Conservation (phyloP, 2,888 invertebrate species). For the Microchrysa polita region DNA sequence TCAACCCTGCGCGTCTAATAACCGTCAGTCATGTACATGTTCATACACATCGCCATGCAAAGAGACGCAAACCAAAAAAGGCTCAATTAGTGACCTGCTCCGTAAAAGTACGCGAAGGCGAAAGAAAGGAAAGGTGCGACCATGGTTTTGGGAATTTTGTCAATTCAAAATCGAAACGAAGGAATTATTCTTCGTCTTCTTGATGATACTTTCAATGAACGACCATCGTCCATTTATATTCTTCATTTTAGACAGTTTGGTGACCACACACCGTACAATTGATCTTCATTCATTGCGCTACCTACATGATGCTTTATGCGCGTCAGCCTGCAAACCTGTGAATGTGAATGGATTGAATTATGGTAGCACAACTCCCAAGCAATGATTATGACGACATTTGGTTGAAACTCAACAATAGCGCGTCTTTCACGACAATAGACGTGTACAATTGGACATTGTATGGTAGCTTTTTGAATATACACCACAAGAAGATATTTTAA, state of each 20-base stretch:
- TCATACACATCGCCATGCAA: not conserved
- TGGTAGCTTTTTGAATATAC: slow-evolving; percentile 39
- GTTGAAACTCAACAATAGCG: slow-evolving; percentile 10
- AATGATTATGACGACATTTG: slow-evolving; percentile 35
- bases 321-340: too few relatives aligned
- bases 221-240: slow-evolving; percentile 21
- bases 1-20: slow-evolving; percentile 8
- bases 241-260: slow-evolving; percentile 20
- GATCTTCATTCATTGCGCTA: slow-evolving; percentile 23
- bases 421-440: slow-evolving; percentile 20
- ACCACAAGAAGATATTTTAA: slow-evolving; percentile 41
- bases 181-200: not conserved
- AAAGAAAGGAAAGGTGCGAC: not conserved
- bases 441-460: slow-evolving; percentile 20
- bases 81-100: not conserved
- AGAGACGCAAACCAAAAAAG: slow-evolving; percentile 1
- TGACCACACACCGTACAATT: slow-evolving; percentile 39
- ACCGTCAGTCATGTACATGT: not conserved
- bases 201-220: not conserved
- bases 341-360: slow-evolving; percentile 24
- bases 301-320: slow-evolving; percentile 9
- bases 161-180: slow-evolving; percentile 8
- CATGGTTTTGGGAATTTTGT: slow-evolving; percentile 16
- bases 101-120: too few relatives aligned
- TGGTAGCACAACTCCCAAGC: slow-evolving; percentile 25